These are phyloP conservation scores for Oceanodroma leucorhoa DNA, from an alignment of 2,797 vertebrate species.

Conservation along the genomic window DNA sequence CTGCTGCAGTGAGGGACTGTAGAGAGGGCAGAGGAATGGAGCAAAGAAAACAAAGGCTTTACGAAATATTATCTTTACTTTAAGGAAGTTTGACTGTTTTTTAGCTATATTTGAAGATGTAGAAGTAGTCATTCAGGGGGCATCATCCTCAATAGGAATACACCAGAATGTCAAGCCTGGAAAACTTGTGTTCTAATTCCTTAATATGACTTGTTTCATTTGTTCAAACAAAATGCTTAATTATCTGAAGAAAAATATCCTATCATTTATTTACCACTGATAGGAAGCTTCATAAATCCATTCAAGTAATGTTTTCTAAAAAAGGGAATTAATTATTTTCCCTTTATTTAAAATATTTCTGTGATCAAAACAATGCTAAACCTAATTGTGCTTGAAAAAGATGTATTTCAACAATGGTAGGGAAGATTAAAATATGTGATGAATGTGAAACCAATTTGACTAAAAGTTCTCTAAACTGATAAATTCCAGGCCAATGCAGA, in stretches of 20 bases:
- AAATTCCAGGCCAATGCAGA: not conserved
- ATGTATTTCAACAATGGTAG: not conserved
- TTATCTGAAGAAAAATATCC: conserved; percentile 13
- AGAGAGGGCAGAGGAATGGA: not conserved
- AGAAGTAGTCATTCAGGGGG: not conserved
- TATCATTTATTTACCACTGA: not conserved
- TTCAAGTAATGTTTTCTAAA: not conserved
- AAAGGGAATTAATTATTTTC: not conserved
- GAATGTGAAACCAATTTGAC: conserved; percentile 18
- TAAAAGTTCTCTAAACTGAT: not conserved
- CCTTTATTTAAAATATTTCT: conserved; percentile 27
- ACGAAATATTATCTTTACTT: not conserved
- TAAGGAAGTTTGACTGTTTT: not conserved
- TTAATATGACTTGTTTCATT: not conserved
- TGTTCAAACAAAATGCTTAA: conserved; percentile 4
- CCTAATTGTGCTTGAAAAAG: not conserved
- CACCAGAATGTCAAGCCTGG: not conserved
- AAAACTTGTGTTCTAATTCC: not conserved
- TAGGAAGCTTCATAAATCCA: not conserved
- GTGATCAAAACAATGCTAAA: conserved; percentile 14
- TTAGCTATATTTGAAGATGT: not conserved
- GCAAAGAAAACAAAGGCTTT: not conserved
- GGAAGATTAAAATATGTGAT: conserved; percentile 16
- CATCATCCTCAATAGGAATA: not conserved
- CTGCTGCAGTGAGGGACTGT: not conserved